phyloP scores from a whole-genome alignment of 2,888 invertebrate species.

The Elysia crispata region DNA sequence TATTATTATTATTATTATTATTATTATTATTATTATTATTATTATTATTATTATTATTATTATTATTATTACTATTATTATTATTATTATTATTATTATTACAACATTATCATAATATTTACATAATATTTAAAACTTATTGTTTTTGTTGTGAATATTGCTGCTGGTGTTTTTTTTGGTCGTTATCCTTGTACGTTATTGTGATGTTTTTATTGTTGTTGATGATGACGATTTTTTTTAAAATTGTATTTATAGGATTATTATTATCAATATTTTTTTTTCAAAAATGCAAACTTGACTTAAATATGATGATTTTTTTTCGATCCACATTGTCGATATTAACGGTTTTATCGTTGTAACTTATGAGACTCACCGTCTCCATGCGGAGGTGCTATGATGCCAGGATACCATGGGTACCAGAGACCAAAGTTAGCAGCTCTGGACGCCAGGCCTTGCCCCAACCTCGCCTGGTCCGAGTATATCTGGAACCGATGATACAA shows the following conservation, averaged over 20 bases:
- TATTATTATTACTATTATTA: too few species aligned
- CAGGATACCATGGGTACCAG: slow-evolving; percentile 51
- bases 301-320: not conserved
- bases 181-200: too few species aligned
- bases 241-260: too few species aligned
- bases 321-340: not conserved
- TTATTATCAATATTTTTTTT: too few species aligned
- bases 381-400: slow-evolving; percentile 42
- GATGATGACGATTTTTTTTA: too few species aligned
- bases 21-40: too few species aligned
- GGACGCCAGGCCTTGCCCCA: slow-evolving; percentile 44
- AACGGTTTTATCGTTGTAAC: not conserved
- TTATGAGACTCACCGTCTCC: slow-evolving; percentile 40
- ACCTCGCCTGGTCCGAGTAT: slow-evolving; percentile 50
- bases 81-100: too few species aligned
- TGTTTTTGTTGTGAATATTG: too few species aligned
- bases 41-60: too few species aligned
- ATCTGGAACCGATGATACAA: slow-evolving; percentile 56
- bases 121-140: too few species aligned
- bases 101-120: too few species aligned
- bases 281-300: not conserved
- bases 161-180: not conserved
- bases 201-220: too few species aligned
- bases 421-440: slow-evolving; percentile 46
- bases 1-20: not conserved